These are phyloP conservation scores for Naja naja DNA, from an alignment of 2,113 vertebrate genomes.

Conservation along the genomic window DNA sequence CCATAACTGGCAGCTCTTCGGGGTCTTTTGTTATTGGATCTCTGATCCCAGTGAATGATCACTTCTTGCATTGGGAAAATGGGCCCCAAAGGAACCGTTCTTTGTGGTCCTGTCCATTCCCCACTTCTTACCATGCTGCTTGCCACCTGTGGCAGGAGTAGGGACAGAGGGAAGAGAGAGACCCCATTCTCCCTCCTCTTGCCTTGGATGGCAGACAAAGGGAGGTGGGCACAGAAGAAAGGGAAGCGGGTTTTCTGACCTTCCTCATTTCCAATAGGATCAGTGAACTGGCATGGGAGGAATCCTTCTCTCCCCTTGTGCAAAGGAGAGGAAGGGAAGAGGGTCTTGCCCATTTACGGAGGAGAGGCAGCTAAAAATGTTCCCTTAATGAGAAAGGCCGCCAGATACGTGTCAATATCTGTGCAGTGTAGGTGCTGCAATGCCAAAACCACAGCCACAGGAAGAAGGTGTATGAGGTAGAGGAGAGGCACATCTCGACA, in stretches of 20 bases:
- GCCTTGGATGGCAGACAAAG: neutral
- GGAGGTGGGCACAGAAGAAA: neutral
- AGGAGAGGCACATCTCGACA: neutral
- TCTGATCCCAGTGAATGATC: neutral
- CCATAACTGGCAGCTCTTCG: neutral
- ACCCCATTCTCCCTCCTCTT: neutral
- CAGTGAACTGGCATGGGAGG: neutral
- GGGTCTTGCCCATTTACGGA: neutral
- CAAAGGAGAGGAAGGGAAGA: neutral
- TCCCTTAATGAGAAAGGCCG: neutral
- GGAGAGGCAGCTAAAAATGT: neutral
- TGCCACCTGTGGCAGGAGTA: neutral
- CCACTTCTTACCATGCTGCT: neutral
- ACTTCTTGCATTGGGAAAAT: neutral
- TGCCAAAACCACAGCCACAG: neutral
- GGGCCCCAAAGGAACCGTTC: neutral
- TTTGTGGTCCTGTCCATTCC: neutral
- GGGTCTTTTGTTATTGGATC: neutral
- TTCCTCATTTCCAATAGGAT: neutral
- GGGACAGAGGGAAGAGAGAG: neutral
- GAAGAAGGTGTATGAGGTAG: neutral
- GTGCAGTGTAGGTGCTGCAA: neutral
- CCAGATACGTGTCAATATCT: neutral
- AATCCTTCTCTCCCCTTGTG: neutral
- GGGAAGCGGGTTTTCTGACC: neutral